Percentiles rank a stretch among this genome's conserved stretches.
These are phyloP conservation scores for Hemicentrotus pulcherrimus DNA, from an alignment of 35 echinoderm and acorn worm genomes.

Conservation along the genomic window DNA sequence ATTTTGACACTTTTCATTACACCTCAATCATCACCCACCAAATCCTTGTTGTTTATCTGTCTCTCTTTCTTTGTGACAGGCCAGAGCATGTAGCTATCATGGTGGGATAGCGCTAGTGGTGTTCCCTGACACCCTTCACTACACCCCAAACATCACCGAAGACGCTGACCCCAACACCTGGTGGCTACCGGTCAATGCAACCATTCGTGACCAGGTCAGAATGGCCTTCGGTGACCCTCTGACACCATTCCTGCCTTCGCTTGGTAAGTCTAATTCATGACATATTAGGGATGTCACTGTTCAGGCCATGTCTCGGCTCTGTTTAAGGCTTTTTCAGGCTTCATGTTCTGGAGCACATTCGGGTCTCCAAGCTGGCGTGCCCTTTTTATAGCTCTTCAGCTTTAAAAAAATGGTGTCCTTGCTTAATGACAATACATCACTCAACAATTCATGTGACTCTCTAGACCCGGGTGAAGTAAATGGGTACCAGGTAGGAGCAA, in stretches of 20 bases:
- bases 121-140: constrained; percentile 69
- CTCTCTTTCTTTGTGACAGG: constrained; percentile 15
- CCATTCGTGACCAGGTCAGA: constrained; percentile 54
- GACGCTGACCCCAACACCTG: constrained; percentile 25
- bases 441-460: too few relatives aligned
- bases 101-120: constrained; percentile 63
- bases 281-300: too few relatives aligned
- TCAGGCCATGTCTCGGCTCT: too few relatives aligned
- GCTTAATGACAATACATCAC: too few relatives aligned
- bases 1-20: too few relatives aligned
- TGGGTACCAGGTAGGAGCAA: too few relatives aligned
- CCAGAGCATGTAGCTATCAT: constrained; percentile 55
- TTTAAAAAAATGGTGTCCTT: too few relatives aligned
- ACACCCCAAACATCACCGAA: not conserved
- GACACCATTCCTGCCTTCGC: constrained; percentile 64
- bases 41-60: not conserved
- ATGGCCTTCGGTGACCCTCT: constrained; percentile 66
- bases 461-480: too few relatives aligned
- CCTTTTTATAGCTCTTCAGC: too few relatives aligned
- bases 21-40: not conserved
- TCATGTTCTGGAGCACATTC: too few relatives aligned
- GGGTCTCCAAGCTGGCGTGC: too few relatives aligned
- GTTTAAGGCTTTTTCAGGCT: too few relatives aligned
- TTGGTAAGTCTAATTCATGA: constrained; percentile 55
- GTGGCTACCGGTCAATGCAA: constrained; percentile 61